phyloP scores from a whole-genome alignment of 2,797 vertebrate species.

The Cynodonichthys magdalenae region DNA sequence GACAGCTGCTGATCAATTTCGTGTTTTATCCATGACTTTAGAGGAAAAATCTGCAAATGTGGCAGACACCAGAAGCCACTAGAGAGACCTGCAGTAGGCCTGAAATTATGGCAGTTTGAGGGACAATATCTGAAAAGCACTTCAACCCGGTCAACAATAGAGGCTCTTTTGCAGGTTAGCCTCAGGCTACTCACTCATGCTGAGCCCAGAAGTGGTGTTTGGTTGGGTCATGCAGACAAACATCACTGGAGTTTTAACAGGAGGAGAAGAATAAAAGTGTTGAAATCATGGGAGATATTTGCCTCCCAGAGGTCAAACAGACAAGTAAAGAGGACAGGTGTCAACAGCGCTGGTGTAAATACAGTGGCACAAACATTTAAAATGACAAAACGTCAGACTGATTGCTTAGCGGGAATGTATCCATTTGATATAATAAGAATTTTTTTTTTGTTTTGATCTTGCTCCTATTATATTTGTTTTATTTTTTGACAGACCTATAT shows the following conservation, averaged over 20 bases:
- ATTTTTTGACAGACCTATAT: too few relatives aligned
- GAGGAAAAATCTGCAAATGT: slow-evolving; percentile 72
- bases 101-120: slow-evolving; percentile 70
- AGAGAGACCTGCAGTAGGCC: slow-evolving; percentile 72
- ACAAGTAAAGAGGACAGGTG: too few relatives aligned
- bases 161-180: slow-evolving; percentile 28
- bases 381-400: too few relatives aligned
- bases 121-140: slow-evolving; percentile 46
- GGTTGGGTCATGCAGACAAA: slow-evolving; percentile 46
- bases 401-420: too few relatives aligned
- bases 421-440: too few relatives aligned
- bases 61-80: slow-evolving; percentile 76
- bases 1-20: slow-evolving; percentile 80
- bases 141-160: slow-evolving; percentile 26
- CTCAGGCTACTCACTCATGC: slow-evolving; percentile 43
- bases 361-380: too few relatives aligned
- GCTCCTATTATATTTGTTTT: too few relatives aligned
- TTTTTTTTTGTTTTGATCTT: too few relatives aligned
- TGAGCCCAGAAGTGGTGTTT: slow-evolving; percentile 57
- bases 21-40: slow-evolving; percentile 64
- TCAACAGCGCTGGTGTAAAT: too few relatives aligned
- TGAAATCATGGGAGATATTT: slow-evolving; percentile 12
- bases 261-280: slow-evolving; percentile 1
- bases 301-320: slow-evolving; percentile 2
- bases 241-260: slow-evolving; percentile 56